These are phyloP conservation scores for Eucidaris tribuloides DNA, from an alignment of 35 echinoderm and acorn worm species.

Conservation along the genomic window DNA sequence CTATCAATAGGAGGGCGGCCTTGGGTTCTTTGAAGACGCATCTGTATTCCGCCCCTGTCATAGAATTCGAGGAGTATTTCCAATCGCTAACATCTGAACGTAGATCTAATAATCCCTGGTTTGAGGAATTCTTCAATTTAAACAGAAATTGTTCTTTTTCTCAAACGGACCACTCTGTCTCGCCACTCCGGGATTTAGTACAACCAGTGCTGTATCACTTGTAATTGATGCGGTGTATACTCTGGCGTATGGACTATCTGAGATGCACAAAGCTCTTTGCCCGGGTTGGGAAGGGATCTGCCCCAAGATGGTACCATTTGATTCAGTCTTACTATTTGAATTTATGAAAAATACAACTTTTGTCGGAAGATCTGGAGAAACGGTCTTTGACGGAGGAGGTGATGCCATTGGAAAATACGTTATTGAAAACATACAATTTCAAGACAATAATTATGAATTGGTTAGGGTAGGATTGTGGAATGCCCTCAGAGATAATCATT, in stretches of 20 bases:
- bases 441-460: slow-evolving; percentile 5
- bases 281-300: neutral
- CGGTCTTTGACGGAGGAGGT: slow-evolving; percentile 38
- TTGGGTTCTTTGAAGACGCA: slow-evolving; percentile 47
- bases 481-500: neutral
- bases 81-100: neutral
- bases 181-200: slow-evolving; percentile 29
- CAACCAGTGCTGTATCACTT: slow-evolving; percentile 23
- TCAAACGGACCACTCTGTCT: neutral
- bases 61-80: slow-evolving; percentile 57
- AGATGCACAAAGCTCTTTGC: slow-evolving; percentile 10
- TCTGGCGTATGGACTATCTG: slow-evolving; percentile 38
- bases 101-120: slow-evolving; percentile 50
- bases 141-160: neutral
- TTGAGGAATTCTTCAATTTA: neutral
- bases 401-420: slow-evolving; percentile 38
- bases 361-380: neutral
- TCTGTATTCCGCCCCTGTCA: slow-evolving; percentile 1
- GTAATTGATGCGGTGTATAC: slow-evolving; percentile 44
- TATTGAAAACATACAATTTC: slow-evolving; percentile 46
- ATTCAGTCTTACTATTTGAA: slow-evolving; percentile 2
- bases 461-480: slow-evolving; percentile 21
- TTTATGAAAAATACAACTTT: slow-evolving; percentile 22
- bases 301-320: neutral
- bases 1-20: slow-evolving; percentile 1